Evolutionary conservation across 1,140 invertebrate species (phyloP), one percentile per base, ranked within the genome.

Genomic region (Phymastichus coffea): DNA sequence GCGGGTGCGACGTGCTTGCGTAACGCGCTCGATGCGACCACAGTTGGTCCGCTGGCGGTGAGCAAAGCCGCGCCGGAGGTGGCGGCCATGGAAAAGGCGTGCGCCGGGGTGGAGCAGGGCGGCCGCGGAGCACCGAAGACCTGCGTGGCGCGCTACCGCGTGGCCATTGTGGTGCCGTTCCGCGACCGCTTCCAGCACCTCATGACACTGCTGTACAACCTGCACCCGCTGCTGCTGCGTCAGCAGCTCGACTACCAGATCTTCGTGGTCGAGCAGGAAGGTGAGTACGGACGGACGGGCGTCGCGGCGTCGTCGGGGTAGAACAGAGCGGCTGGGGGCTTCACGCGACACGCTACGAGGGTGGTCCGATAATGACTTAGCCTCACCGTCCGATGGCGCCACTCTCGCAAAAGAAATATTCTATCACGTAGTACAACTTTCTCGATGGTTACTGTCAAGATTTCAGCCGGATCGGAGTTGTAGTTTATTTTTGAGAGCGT

Each of bases 171-270:
- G 56, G 86, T 98, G 64, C 94, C 95, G 43, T 95, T 89, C 74
- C 85, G 95, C 61, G 90, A 95, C 75, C 83, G 95, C 46, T 84
- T 87, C 61, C 85, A 88, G 63, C 95, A 98, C 79, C 83, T 98
- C 35, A 83, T 86, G 52, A 83, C 88, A 44, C 90, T 97, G 69
- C 81, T 96, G 8, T 87, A 90, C 69, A 91, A 96, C 77, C 87
- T 98, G 71, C 93, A 97, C 78, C 93, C 93, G 20, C 89, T 97
- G 66, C 81, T 98, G 25, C 88, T 92, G 76, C 86, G 88, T 61
- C 95, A 98, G 77, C 88, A 93, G 76, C 84, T 97, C 49, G 91
- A 95, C 70, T 98, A 98, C 80, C 88, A 89, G 63, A 94, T 98
- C 68, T 95, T 93, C 77, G 86, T 98, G n/a, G 84, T 97, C n/a